A percentile compares a stretch with the other conserved stretches of the same genome.
phyloP scores from a whole-genome alignment of 1,140 invertebrate species.

The Drosophila insularis region DNA sequence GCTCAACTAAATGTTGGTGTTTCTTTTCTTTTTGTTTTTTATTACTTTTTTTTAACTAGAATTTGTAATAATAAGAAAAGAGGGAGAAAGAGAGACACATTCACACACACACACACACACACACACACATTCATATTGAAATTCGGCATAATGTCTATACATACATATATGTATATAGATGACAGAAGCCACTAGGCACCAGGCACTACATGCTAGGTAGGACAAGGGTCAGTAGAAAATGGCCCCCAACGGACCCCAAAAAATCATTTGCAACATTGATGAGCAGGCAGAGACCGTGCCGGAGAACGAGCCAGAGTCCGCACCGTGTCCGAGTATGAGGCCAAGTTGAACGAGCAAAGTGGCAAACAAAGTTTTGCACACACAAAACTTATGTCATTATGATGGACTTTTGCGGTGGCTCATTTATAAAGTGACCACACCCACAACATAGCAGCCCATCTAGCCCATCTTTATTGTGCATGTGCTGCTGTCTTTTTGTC shows the following conservation, averaged over 20 bases:
- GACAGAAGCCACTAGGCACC: slow-evolving; percentile 23
- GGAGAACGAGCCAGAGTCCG: neutral
- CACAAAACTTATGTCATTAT: slow-evolving; percentile 70
- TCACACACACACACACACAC: neutral
- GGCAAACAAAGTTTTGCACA: slow-evolving; percentile 39
- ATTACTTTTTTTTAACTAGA: slow-evolving; percentile 3
- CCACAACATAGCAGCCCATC: neutral
- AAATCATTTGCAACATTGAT: slow-evolving; percentile 75
- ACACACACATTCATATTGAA: neutral
- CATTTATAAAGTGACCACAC: slow-evolving; percentile 55
- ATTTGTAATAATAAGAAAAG: neutral
- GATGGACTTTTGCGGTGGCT: slow-evolving; percentile 57
- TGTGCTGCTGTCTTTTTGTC: neutral
- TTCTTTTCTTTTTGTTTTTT: neutral
- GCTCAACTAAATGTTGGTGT: slow-evolving; percentile 25
- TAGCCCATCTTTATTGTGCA: neutral
- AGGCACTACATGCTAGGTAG: neutral
- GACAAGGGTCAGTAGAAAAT: slow-evolving; percentile 46
- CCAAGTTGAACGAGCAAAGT: slow-evolving; percentile 4
- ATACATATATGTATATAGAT: slow-evolving; percentile 7
- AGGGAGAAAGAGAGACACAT: too few relatives aligned
- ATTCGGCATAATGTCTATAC: slow-evolving; percentile 5
- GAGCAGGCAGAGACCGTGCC: slow-evolving; percentile 16
- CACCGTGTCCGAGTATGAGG: neutral
- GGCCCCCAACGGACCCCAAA: slow-evolving; percentile 47